These are phyloP conservation scores for Onychostruthus taczanowskii DNA, from an alignment of 2,113 vertebrate species.

Conservation along the genomic window DNA sequence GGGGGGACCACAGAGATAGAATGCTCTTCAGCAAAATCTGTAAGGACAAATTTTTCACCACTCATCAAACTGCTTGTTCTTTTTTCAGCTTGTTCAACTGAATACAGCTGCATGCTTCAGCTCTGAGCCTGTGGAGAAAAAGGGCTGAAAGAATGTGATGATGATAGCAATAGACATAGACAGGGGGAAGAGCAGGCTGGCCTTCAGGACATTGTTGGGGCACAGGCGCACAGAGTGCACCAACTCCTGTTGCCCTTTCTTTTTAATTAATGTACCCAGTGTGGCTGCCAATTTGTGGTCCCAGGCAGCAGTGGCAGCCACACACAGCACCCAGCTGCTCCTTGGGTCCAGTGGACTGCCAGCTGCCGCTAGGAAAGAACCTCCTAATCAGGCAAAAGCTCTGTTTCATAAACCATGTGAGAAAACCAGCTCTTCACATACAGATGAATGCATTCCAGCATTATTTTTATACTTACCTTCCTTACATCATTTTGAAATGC, in stretches of 20 bases:
- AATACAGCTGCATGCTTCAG: neutral
- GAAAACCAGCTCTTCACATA: neutral
- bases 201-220: neutral
- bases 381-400: neutral
- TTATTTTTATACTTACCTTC: neutral
- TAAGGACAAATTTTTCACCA: neutral
- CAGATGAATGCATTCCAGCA: neutral
- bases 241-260: neutral
- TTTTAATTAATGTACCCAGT: fast-evolving
- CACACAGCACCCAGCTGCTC: too few relatives aligned
- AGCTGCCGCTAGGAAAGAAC: neutral
- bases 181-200: neutral
- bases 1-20: fast-evolving
- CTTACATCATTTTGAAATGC: neutral
- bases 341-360: neutral
- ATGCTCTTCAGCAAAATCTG: neutral
- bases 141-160: neutral
- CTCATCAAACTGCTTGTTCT: neutral
- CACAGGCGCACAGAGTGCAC: neutral
- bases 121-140: neutral
- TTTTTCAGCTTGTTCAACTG: neutral
- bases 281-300: neutral
- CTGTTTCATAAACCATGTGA: neutral
- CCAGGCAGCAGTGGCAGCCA: neutral
- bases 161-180: neutral